Percentiles rank a stretch among this genome's conserved stretches.
phyloP scores from a whole-genome alignment of 2,797 vertebrate genomes.

The Leptodactylus fallax region DNA sequence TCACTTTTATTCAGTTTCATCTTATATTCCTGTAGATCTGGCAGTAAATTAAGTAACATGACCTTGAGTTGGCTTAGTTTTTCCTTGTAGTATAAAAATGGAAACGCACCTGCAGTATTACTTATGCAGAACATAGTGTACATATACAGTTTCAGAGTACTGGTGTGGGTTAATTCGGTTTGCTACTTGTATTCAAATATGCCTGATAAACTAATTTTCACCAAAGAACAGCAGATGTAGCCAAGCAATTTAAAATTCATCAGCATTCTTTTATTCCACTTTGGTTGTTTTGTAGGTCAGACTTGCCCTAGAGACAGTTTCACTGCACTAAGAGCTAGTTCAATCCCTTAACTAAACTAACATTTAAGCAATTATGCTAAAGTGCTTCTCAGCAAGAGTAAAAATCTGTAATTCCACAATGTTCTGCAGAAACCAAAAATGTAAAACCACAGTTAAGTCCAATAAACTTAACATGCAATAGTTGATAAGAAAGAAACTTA shows the following conservation, averaged over 20 bases:
- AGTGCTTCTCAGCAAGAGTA: constrained; percentile 49
- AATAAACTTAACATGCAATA: not conserved
- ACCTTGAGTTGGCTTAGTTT: not conserved
- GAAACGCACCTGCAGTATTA: constrained; percentile 12
- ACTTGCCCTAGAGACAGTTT: constrained; percentile 54
- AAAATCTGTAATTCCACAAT: constrained; percentile 39
- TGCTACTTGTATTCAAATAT: constrained; percentile 42
- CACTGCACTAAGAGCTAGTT: constrained; percentile 55
- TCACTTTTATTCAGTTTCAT: not conserved
- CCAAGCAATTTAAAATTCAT: constrained; percentile 58
- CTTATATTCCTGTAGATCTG: not conserved
- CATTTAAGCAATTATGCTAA: constrained; percentile 58
- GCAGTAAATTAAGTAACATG: not conserved
- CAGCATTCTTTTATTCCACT: constrained; percentile 58
- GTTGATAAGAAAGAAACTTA: not conserved
- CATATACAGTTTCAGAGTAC: not conserved
- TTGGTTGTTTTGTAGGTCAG: constrained; percentile 57
- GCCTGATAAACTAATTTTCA: constrained; percentile 51
- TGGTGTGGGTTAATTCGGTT: constrained; percentile 41
- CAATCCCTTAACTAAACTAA: constrained; percentile 55
- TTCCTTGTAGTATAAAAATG: not conserved
- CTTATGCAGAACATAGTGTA: not conserved
- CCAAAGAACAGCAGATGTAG: constrained; percentile 54
- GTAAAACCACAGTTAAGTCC: not conserved
- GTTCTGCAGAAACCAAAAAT: constrained; percentile 4